Evolutionary conservation across 2,113 vertebrate genomes (phyloP).

Genomic region (Gopherus flavomarginatus): DNA sequence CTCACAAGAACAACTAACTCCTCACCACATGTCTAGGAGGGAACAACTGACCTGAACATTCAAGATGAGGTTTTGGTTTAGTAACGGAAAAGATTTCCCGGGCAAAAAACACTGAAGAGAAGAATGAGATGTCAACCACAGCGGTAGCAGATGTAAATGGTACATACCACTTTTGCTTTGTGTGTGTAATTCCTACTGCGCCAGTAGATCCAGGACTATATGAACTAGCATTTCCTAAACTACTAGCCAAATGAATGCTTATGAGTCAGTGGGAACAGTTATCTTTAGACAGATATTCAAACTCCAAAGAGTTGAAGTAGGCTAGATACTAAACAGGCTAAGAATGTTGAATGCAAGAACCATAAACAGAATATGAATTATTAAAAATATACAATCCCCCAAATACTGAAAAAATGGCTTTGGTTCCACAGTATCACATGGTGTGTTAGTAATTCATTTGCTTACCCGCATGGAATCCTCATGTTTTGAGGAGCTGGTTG

Average conservation of each 20-base stretch:
- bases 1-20: background rate
- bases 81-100: background rate
- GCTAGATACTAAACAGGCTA: background rate
- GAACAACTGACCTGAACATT: background rate
- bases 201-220: background rate
- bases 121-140: background rate
- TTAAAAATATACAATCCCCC: background rate
- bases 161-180: background rate
- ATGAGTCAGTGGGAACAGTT: background rate
- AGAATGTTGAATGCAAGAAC: background rate
- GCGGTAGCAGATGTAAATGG: background rate
- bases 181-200: background rate
- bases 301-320: background rate
- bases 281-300: background rate
- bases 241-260: background rate
- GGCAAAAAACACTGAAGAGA: background rate
- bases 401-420: background rate
- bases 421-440: background rate
- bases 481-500: rapidly evolving
- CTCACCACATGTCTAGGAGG: background rate
- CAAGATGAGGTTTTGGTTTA: background rate
- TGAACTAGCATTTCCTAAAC: background rate
- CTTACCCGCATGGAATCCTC: background rate
- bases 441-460: no score
- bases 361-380: background rate